These are phyloP conservation scores for Phyllotreta striolata DNA, from an alignment of 2,888 invertebrate genomes.

Conservation along the genomic window DNA sequence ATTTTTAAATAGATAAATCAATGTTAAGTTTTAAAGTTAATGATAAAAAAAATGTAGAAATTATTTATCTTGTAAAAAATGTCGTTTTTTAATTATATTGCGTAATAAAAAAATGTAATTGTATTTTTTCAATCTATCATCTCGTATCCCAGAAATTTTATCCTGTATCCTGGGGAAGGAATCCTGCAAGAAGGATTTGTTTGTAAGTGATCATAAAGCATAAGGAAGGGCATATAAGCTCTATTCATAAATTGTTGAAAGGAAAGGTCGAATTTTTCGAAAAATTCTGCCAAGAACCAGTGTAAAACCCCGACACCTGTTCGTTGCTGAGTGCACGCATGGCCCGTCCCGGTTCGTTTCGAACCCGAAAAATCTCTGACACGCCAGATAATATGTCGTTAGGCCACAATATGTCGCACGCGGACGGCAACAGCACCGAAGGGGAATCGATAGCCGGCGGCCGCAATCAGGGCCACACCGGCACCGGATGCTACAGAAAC, in stretches of 20 bases:
- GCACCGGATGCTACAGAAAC: slow-evolving; percentile 79
- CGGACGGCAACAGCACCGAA: slow-evolving; percentile 85
- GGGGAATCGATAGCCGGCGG: slow-evolving; percentile 65
- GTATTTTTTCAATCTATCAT: too few relatives aligned
- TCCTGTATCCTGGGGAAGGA: too few relatives aligned
- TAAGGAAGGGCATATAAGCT: too few relatives aligned
- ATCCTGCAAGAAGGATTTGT: too few relatives aligned
- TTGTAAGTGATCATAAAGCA: too few relatives aligned
- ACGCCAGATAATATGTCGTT: slow-evolving; percentile 57
- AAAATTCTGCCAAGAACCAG: slow-evolving; percentile 33
- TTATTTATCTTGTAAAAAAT: slow-evolving; percentile 1
- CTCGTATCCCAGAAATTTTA: too few relatives aligned
- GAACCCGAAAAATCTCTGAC: slow-evolving; percentile 19
- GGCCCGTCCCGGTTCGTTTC: slow-evolving; percentile 8
- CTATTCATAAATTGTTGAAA: too few relatives aligned
- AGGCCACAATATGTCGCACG: slow-evolving; percentile 93
- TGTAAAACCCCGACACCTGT: slow-evolving; percentile 20
- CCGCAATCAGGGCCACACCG: slow-evolving; percentile 75
- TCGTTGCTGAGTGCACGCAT: slow-evolving; percentile 33
- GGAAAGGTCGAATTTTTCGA: slow-evolving; percentile 9
- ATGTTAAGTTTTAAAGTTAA: neutral
- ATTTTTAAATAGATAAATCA: neutral
- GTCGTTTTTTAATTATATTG: slow-evolving; percentile 3
- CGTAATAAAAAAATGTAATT: too few relatives aligned
- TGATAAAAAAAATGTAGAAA: neutral